phyloP scores from a whole-genome alignment of 2,797 vertebrate species.

The Microchirus variegatus region DNA sequence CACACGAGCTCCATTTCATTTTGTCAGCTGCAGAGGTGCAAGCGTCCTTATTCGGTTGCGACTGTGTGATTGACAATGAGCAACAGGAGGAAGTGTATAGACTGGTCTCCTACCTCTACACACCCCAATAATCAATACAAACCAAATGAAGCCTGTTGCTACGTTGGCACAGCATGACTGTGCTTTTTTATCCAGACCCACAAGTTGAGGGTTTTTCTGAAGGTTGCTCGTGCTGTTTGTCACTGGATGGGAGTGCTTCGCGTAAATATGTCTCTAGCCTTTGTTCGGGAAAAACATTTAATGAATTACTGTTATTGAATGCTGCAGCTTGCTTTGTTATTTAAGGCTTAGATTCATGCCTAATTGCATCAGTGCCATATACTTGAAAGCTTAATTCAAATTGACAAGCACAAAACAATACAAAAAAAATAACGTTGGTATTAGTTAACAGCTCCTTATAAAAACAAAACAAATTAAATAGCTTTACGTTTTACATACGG shows the following conservation, averaged over 20 bases:
- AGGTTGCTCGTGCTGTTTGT: slow-evolving; percentile 10
- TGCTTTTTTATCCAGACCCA: slow-evolving; percentile 3
- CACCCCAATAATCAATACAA: slow-evolving; percentile 24
- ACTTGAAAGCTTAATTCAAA: background rate
- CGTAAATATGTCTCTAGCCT: background rate
- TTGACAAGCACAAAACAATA: background rate
- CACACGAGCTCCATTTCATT: slow-evolving; percentile 3
- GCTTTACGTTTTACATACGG: background rate
- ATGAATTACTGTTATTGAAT: slow-evolving; percentile 14
- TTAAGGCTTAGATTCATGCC: background rate
- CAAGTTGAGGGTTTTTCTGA: background rate
- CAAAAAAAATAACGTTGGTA: background rate
- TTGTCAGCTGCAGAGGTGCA: slow-evolving; percentile 1
- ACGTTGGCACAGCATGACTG: slow-evolving; percentile 10
- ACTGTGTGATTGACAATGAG: slow-evolving; percentile 18
- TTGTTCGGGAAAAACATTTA: slow-evolving; percentile 2
- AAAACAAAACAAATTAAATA: background rate
- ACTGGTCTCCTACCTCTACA: slow-evolving; percentile 10
- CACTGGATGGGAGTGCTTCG: background rate
- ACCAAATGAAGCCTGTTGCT: slow-evolving; percentile 23
- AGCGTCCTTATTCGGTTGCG: slow-evolving; percentile 3
- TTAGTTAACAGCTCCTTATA: background rate
- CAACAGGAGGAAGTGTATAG: slow-evolving; percentile 11
- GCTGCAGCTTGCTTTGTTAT: background rate
- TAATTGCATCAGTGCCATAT: slow-evolving; percentile 10